These are phyloP conservation scores for Glyphotaelius pellucidus DNA, from an alignment of 2,888 invertebrate genomes.

Conservation along the genomic window DNA sequence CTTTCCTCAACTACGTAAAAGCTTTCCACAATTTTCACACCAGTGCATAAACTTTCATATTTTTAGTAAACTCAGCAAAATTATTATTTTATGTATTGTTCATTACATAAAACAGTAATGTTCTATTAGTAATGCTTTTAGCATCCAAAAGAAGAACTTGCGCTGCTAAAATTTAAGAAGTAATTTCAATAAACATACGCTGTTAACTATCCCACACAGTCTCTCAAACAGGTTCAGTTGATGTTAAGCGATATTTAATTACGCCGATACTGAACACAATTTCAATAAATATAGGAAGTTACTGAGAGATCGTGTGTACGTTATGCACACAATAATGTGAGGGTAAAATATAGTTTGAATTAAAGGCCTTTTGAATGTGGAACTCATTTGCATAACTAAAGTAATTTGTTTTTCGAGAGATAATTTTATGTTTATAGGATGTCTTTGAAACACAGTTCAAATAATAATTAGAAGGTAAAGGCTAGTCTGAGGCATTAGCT, in stretches of 20 bases:
- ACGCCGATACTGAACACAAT: constrained; percentile 4
- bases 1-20: too few relatives aligned
- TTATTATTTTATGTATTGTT: neutral
- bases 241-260: constrained; percentile 11
- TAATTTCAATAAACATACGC: neutral
- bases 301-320: neutral
- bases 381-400: neutral
- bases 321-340: neutral
- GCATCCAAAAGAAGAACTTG: neutral
- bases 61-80: neutral
- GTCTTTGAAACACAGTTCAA: too few relatives aligned
- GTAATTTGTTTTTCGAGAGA: too few relatives aligned
- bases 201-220: neutral
- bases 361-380: neutral
- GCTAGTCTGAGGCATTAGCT: too few relatives aligned
- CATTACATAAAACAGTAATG: neutral
- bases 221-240: neutral
- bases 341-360: neutral
- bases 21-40: neutral
- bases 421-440: too few relatives aligned
- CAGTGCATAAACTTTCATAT: neutral
- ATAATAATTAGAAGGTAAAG: too few relatives aligned
- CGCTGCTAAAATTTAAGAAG: neutral
- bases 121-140: neutral
- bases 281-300: constrained; percentile 10